Evolutionary conservation across 1,140 invertebrate species (phyloP).

Genomic region (Papilio machaon): DNA sequence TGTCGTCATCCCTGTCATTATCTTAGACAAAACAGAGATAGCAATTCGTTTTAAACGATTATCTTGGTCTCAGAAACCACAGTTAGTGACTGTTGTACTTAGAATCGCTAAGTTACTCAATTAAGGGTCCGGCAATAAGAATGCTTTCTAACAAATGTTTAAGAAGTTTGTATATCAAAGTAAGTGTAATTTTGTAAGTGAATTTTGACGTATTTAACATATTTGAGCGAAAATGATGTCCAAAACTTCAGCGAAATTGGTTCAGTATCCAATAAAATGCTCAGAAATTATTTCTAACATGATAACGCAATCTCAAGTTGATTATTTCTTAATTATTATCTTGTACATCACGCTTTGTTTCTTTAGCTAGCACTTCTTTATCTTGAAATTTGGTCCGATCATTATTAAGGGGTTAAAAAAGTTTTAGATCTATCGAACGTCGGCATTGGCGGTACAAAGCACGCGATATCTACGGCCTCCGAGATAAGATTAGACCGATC

Average conservation of each 20-base stretch:
- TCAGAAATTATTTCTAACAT: background rate
- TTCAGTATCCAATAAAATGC: background rate
- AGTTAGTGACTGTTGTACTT: no score
- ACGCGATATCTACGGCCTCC: constrained; percentile 15
- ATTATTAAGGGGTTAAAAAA: constrained; percentile 28
- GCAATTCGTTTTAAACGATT: no score
- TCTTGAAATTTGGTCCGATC: constrained; percentile 4
- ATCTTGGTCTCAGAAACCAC: no score
- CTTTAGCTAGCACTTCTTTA: constrained; percentile 26
- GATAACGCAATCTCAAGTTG: constrained; percentile 5
- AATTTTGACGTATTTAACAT: no score
- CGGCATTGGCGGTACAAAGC: constrained; percentile 27
- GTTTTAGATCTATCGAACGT: constrained; percentile 29
- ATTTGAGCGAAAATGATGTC: no score
- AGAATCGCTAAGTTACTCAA: no score
- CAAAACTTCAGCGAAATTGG: background rate
- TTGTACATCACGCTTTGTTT: constrained; percentile 30
- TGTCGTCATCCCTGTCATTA: no score
- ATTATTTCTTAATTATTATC: constrained; percentile 36
- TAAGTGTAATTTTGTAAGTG: no score
- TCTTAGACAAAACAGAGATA: no score
- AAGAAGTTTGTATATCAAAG: no score
- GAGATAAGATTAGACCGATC: constrained; percentile 33
- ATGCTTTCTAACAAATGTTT: no score
- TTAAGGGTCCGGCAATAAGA: no score